Conservation (phyloP, 2,113 vertebrate genomes). For the Crotalus helleri region DNA sequence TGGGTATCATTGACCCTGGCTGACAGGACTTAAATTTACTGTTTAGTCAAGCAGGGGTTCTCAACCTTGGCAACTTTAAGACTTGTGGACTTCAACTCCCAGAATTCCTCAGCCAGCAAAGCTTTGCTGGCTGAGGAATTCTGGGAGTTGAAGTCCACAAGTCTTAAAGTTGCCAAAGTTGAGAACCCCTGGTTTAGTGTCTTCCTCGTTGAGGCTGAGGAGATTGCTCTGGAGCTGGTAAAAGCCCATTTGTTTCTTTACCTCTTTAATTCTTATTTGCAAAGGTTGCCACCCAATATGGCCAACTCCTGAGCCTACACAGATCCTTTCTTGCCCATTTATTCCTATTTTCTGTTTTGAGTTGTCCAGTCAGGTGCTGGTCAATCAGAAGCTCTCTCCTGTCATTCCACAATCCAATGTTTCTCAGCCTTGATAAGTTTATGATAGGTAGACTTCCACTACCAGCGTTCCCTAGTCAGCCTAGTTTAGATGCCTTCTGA, state of each 20-base stretch:
- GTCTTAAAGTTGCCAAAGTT: too few relatives aligned
- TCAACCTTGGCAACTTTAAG: too few relatives aligned
- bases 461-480: background rate
- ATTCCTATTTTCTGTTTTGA: background rate
- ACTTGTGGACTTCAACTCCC: too few relatives aligned
- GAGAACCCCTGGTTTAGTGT: background rate
- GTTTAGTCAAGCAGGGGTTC: too few relatives aligned
- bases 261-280: too few relatives aligned
- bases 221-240: background rate
- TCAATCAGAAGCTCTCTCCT: background rate
- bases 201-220: background rate
- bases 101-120: too few relatives aligned
- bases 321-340: background rate
- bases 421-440: background rate
- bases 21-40: background rate
- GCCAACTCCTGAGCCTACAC: background rate
- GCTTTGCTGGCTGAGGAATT: too few relatives aligned
- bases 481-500: background rate
- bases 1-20: background rate
- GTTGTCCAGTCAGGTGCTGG: background rate
- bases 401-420: background rate
- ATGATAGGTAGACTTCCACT: background rate
- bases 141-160: too few relatives aligned
- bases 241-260: too few relatives aligned
- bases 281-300: background rate